Evolutionary conservation across 2,113 vertebrate species (phyloP), one percentile per base, ranked within the genome.

Genomic region (Bungarus multicinctus): DNA sequence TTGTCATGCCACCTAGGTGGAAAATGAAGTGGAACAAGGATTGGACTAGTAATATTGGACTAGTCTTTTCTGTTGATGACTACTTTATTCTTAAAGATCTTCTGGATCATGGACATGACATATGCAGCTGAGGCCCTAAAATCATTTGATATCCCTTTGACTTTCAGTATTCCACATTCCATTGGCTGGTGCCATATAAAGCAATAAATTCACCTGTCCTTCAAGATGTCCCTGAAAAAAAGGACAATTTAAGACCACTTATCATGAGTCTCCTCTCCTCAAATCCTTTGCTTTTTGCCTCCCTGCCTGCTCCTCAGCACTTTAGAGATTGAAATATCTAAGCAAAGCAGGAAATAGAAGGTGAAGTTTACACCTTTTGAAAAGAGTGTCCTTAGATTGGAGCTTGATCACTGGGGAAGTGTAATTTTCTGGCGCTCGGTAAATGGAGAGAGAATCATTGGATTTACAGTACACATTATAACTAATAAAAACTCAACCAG

Each of bases 1-100:
- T 97, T 97, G 96, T 97, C 97, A 97, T 64, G 94, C 94, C 94
- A 93, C 95, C 97, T 94, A 93, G 95, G 97, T 98, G 98, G 98
- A 95, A 90, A 95, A 92, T 95, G 96, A 96, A 97, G 96, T 94
- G 95, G 97, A 96, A 96, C 96, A 96, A 97, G 97, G 97, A 97
- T 96, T 97, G 96, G 52, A 94, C 96, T 97, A 96, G 96, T 97
- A 97, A 97, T 53, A 88, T 96, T 95, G 11, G 27, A n/a, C 60
- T 30, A 30, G 10, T 64, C 96, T 95, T 96, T 93, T 96, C 94
- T 87, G 95, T 94, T 94, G 96, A 95, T 94, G 96, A 96, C 96
- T 97, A 96, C 94, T 95, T 91, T 95, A 93, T 97, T 96, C 96
- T 95, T 97, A 96, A 95, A 97, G 96, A 95, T 95, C 94, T 94